Percentiles rank a stretch among this genome's conserved stretches.
phyloP scores from a whole-genome alignment of 2,797 vertebrate genomes.

The Aeoliscus strigatus region DNA sequence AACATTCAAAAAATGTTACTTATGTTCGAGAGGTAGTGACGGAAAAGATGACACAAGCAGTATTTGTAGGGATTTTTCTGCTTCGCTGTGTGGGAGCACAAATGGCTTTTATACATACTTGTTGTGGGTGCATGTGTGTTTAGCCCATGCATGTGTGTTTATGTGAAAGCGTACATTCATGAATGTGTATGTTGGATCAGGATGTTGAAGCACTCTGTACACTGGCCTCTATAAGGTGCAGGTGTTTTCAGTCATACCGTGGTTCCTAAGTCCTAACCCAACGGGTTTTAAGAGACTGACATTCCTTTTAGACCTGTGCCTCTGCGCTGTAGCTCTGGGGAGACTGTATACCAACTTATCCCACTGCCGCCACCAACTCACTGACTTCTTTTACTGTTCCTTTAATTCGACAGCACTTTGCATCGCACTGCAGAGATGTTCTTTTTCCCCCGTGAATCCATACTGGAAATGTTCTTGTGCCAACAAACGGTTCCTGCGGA shows the following conservation, averaged over 20 bases:
- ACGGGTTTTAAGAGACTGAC: slow-evolving; percentile 60
- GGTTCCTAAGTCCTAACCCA: slow-evolving; percentile 59
- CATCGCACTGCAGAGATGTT: slow-evolving; percentile 10
- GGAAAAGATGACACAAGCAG: slow-evolving; percentile 58
- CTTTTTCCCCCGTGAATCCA: slow-evolving; percentile 1
- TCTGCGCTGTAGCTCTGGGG: slow-evolving; percentile 33
- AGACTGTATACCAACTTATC: slow-evolving; percentile 29
- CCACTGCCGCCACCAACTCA: slow-evolving; percentile 36
- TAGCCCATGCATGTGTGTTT: slow-evolving; percentile 44
- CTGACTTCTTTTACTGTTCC: slow-evolving; percentile 27
- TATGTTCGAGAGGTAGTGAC: slow-evolving; percentile 36
- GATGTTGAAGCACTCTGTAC: slow-evolving; percentile 52
- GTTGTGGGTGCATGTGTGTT: slow-evolving; percentile 27
- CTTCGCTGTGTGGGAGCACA: slow-evolving; percentile 20
- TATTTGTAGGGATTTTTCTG: slow-evolving; percentile 27
- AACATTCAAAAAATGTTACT: slow-evolving; percentile 47
- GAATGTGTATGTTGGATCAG: slow-evolving; percentile 64
- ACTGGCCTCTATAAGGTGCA: slow-evolving; percentile 56
- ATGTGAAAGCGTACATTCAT: slow-evolving; percentile 61
- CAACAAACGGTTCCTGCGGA: slow-evolving; percentile 22
- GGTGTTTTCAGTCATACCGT: slow-evolving; percentile 72
- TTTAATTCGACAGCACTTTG: slow-evolving; percentile 14
- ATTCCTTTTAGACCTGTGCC: slow-evolving; percentile 60
- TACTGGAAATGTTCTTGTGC: slow-evolving; percentile 6
- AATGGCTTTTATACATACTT: slow-evolving; percentile 43